These are phyloP conservation scores for Thera britannica DNA, from an alignment of 2,888 invertebrate genomes.

Conservation along the genomic window DNA sequence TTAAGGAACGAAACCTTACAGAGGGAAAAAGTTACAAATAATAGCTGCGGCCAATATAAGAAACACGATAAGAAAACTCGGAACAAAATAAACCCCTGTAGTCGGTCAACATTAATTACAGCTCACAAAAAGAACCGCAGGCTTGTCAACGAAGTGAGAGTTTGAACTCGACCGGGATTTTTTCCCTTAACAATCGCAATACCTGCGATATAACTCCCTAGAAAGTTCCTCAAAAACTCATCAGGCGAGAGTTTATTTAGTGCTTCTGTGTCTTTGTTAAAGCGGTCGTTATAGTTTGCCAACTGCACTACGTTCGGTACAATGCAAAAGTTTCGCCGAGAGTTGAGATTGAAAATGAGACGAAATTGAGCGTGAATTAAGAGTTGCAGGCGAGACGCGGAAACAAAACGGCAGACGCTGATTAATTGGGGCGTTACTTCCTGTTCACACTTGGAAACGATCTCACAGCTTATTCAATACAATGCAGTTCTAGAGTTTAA, in stretches of 20 bases:
- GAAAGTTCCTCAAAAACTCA: conserved; percentile 54
- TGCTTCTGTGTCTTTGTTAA: conserved; percentile 58
- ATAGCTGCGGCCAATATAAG: conserved; percentile 57
- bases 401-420: conserved; percentile 53
- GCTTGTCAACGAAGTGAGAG: conserved; percentile 52
- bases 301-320: conserved; percentile 55
- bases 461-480: conserved; percentile 1
- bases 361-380: conserved; percentile 65
- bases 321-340: conserved; percentile 60
- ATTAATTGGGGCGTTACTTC: conserved; percentile 39
- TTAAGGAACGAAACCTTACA: conserved; percentile 49
- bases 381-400: conserved; percentile 54
- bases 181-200: conserved; percentile 48
- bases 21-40: conserved; percentile 54
- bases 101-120: conserved; percentile 74
- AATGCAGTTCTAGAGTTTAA: not conserved
- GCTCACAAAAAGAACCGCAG: conserved; percentile 61
- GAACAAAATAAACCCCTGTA: conserved; percentile 52
- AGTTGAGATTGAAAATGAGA: conserved; percentile 70
- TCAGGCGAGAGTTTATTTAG: conserved; percentile 59
- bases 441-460: conserved; percentile 2
- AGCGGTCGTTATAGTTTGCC: conserved; percentile 53
- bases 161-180: conserved; percentile 39
- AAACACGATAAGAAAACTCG: conserved; percentile 61
- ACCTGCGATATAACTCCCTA: conserved; percentile 60